Conservation (phyloP, 2,797 vertebrate genomes). For the Graptemys geographica region DNA sequence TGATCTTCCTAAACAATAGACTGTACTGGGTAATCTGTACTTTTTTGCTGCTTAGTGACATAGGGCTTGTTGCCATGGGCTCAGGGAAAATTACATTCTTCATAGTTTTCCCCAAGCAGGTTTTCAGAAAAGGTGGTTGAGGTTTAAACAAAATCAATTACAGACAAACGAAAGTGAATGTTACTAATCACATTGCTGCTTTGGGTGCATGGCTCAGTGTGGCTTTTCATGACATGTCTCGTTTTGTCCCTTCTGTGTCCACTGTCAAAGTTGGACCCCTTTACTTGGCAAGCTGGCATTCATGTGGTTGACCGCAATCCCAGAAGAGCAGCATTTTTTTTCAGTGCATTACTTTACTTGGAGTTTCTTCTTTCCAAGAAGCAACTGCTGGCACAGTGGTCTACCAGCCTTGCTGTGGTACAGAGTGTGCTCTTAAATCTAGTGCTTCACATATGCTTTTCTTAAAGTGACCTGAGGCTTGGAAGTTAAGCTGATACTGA, state of each 20-base stretch:
- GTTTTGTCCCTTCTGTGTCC: constrained; percentile 20
- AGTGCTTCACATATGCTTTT: background rate
- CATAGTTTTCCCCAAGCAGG: constrained; percentile 42
- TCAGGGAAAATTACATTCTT: constrained; percentile 64
- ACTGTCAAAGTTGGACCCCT: constrained; percentile 31
- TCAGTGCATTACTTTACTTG: background rate
- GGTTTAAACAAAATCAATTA: constrained; percentile 31
- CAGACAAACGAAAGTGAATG: constrained; percentile 57
- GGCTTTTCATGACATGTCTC: constrained; percentile 27
- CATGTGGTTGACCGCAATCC: background rate
- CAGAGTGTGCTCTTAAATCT: fast-evolving
- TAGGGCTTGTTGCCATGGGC: constrained; percentile 69
- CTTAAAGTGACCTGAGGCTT: fast-evolving
- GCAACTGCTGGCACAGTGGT: background rate
- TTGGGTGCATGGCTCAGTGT: constrained; percentile 16
- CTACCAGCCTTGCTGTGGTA: background rate
- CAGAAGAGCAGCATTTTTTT: background rate
- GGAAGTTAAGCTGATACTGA: background rate
- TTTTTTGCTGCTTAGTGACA: constrained; percentile 61
- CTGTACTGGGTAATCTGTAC: constrained; percentile 57
- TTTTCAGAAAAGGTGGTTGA: constrained; percentile 58
- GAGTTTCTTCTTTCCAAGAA: background rate
- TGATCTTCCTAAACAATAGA: constrained; percentile 69
- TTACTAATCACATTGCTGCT: constrained; percentile 41
- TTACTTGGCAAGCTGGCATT: background rate